Conservation (phyloP, 2,113 vertebrate species). For the Podarcis raffonei region DNA sequence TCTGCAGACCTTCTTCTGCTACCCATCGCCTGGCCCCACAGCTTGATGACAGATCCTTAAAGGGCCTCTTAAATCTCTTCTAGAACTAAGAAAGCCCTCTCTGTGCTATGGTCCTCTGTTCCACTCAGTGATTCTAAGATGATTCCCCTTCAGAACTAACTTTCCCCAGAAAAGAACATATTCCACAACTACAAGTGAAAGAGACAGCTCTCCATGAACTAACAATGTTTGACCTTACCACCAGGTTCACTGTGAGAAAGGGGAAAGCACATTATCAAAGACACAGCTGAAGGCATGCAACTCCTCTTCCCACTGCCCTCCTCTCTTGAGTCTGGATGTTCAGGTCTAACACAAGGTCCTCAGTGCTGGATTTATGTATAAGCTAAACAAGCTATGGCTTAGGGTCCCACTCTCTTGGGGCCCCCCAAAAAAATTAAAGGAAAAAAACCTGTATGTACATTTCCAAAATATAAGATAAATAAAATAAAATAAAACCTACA, state of each 20-base stretch:
- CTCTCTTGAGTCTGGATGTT: background rate
- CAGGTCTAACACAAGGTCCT: no score
- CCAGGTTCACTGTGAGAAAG: background rate
- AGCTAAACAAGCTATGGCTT: no score
- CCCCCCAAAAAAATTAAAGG: no score
- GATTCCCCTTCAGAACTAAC: no score
- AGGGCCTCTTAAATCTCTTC: background rate
- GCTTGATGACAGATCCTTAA: background rate
- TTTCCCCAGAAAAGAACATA: background rate
- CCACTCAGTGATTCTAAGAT: background rate
- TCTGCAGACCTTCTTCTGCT: background rate
- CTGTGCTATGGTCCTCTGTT: background rate
- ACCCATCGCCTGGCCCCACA: background rate
- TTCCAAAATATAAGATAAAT: no score
- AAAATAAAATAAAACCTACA: no score
- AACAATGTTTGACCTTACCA: background rate
- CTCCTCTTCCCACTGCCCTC: background rate
- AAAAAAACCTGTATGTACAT: no score
- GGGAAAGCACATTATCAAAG: background rate
- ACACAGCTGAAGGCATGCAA: background rate
- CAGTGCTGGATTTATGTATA: no score
- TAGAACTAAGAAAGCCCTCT: background rate
- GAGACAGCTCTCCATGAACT: background rate
- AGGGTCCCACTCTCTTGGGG: no score
- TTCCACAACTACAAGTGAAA: background rate